Percentiles rank a stretch among this genome's conserved stretches.
phyloP scores from a whole-genome alignment of 2,797 vertebrate genomes.

The Euthynnus affinis region DNA sequence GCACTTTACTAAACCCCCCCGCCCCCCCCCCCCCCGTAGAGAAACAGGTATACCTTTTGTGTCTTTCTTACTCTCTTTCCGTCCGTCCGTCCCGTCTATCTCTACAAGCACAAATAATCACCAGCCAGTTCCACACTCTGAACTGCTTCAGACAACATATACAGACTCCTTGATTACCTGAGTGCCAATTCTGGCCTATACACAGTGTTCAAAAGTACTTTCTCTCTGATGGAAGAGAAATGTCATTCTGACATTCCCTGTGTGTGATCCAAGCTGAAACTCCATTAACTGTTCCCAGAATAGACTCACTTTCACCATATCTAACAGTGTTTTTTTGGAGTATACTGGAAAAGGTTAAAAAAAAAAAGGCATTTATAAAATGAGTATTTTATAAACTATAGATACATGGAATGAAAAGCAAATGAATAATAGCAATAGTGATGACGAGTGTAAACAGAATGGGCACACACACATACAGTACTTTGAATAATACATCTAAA shows the following conservation, averaged over 20 bases:
- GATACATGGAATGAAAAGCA: background rate
- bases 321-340: slow-evolving; percentile 38
- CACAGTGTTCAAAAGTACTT: slow-evolving; percentile 50
- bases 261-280: slow-evolving; percentile 57
- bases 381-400: background rate
- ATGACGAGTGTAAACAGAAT: background rate
- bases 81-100: slow-evolving; percentile 13
- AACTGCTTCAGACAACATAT: slow-evolving; percentile 52
- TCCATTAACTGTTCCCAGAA: slow-evolving; percentile 57
- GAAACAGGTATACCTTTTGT: slow-evolving; percentile 37
- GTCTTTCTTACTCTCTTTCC: slow-evolving; percentile 2
- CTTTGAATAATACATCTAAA: background rate
- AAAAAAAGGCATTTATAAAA: slow-evolving; percentile 31
- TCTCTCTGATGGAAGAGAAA: slow-evolving; percentile 60
- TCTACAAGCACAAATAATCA: slow-evolving; percentile 50
- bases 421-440: background rate
- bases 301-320: slow-evolving; percentile 40
- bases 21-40: slow-evolving; percentile 23
- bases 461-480: background rate
- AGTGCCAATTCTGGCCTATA: slow-evolving; percentile 48
- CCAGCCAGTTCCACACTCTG: slow-evolving; percentile 35
- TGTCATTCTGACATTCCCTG: slow-evolving; percentile 62
- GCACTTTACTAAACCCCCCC: slow-evolving; percentile 15
- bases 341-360: slow-evolving; percentile 21
- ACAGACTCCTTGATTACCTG: slow-evolving; percentile 58